A percentile compares a stretch with the other conserved stretches of the same genome.
Evolutionary conservation across 2,888 invertebrate genomes (phyloP).

Genomic region (Pandemis heparana): DNA sequence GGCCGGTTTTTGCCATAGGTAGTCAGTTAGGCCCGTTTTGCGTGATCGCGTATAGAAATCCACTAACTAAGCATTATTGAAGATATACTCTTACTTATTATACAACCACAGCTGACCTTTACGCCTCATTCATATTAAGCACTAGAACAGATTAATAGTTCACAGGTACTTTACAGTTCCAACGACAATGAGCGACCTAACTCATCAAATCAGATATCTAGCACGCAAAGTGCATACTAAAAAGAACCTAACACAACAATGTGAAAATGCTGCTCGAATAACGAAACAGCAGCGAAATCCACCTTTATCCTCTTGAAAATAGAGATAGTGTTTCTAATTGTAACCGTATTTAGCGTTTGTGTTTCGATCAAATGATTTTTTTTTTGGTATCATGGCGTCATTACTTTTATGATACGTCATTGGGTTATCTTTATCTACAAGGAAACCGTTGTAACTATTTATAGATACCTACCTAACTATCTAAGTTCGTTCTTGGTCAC

Average conservation of each 20-base stretch:
- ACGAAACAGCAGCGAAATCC: not conserved
- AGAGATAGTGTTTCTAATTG: not conserved
- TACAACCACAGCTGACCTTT: not conserved
- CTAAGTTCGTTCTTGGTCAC: too few species aligned
- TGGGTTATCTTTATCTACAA: not conserved
- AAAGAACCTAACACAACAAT: slow-evolving; percentile 32
- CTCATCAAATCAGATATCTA: slow-evolving; percentile 42
- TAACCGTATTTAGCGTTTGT: not conserved
- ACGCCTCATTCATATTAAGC: slow-evolving; percentile 7
- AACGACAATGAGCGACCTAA: slow-evolving; percentile 52
- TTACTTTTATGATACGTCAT: not conserved
- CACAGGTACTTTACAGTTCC: slow-evolving; percentile 35
- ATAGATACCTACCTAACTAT: not conserved
- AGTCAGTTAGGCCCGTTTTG: too few species aligned
- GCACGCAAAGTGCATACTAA: slow-evolving; percentile 42
- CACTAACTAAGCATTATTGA: too few species aligned
- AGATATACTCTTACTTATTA: not conserved
- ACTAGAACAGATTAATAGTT: slow-evolving; percentile 13
- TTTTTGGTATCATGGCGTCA: not conserved
- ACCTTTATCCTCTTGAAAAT: not conserved
- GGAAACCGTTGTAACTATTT: not conserved
- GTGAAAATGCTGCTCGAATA: slow-evolving; percentile 10
- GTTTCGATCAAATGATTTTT: not conserved
- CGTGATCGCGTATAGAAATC: too few species aligned
- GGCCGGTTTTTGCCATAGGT: too few species aligned